phyloP scores from a whole-genome alignment of 2,797 vertebrate species.

The Protosalanx chinensis region DNA sequence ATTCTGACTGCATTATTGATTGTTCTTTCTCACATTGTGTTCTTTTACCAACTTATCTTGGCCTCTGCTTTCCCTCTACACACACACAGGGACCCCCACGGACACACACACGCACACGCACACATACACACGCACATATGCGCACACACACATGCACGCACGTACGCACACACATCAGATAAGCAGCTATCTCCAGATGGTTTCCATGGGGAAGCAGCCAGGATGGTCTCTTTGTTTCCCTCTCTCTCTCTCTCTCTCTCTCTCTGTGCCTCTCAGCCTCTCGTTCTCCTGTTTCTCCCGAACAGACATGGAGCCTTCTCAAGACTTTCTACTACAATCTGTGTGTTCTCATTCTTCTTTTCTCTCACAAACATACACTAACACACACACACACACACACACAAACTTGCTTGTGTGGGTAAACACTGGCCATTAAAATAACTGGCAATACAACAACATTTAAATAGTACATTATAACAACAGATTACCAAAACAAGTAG shows the following conservation, averaged over 20 bases:
- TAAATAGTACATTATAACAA: no score
- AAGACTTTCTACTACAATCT: conserved; percentile 36
- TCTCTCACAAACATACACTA: conserved; percentile 24
- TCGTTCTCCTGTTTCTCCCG: conserved; percentile 32
- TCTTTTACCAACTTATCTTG: not conserved
- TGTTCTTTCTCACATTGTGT: not conserved
- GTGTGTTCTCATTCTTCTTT: not conserved
- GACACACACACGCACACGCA: not conserved
- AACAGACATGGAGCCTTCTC: conserved; percentile 27
- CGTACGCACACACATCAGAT: no score
- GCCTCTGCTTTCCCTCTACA: not conserved
- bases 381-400: not conserved
- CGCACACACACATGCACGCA: not conserved
- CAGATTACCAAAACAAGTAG: no score
- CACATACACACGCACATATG: not conserved
- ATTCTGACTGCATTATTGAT: conserved; percentile 13
- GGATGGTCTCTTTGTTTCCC: conserved; percentile 20
- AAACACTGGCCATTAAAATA: no score
- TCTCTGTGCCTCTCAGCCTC: conserved; percentile 14
- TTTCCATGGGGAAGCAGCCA: conserved; percentile 33
- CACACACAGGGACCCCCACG: not conserved
- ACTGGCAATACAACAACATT: no score
- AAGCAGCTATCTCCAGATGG: conserved; percentile 39
- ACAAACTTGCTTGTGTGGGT: not conserved
- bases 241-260: conserved; percentile 25